Percentiles rank a stretch among this genome's conserved stretches.
These are phyloP conservation scores for Deilephila porcellus DNA, from an alignment of 2,888 invertebrate species.

Conservation along the genomic window DNA sequence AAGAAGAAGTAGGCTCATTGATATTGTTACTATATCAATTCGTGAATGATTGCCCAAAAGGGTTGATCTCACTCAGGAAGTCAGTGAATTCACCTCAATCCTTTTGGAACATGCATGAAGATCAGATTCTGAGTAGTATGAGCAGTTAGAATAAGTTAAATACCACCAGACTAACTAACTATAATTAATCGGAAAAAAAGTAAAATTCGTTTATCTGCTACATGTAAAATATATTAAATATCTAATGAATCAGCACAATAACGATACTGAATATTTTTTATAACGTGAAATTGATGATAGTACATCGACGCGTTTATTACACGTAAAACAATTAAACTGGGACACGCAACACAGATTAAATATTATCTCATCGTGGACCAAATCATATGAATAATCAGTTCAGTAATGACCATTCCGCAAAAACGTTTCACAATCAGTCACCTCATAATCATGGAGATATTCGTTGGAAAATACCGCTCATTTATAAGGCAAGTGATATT, in stretches of 20 bases:
- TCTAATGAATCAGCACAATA: too few species aligned
- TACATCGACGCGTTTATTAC: too few species aligned
- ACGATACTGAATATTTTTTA: background rate
- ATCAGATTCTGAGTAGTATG: too few species aligned
- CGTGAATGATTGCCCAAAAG: too few species aligned
- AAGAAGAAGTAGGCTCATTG: too few species aligned
- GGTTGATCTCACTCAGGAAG: too few species aligned
- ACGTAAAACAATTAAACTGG: background rate
- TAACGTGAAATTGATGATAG: background rate
- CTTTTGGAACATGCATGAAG: too few species aligned
- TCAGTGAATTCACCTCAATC: too few species aligned
- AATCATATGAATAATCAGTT: background rate
- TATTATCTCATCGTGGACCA: background rate
- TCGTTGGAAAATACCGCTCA: slow-evolving; percentile 49
- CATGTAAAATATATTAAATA: background rate
- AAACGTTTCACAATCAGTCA: background rate
- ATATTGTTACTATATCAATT: too few species aligned
- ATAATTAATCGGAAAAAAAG: too few species aligned
- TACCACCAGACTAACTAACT: too few species aligned
- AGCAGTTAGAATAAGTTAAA: too few species aligned
- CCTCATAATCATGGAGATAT: slow-evolving; percentile 38
- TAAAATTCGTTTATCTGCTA: background rate
- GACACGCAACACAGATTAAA: background rate
- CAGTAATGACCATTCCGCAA: background rate
- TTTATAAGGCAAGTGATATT: slow-evolving; percentile 58